Evolutionary conservation across 1,140 invertebrate genomes (phyloP).

Genomic region (Hirudo medicinalis): DNA sequence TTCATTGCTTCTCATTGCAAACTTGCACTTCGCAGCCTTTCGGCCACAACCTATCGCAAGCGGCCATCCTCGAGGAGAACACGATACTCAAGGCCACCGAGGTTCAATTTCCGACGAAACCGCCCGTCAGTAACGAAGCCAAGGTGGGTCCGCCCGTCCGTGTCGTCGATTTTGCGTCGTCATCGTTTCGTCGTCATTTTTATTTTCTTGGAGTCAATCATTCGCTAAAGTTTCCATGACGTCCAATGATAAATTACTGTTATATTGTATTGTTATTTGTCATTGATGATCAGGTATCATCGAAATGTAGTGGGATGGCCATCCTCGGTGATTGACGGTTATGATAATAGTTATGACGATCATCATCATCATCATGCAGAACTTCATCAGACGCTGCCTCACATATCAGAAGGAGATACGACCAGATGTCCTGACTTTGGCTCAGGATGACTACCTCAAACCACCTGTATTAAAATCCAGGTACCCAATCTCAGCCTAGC

Average conservation of each 20-base stretch:
- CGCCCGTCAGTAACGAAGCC: slow-evolving; percentile 89
- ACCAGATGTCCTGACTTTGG: slow-evolving; percentile 87
- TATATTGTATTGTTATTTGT: too few species aligned
- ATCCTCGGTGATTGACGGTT: too few species aligned
- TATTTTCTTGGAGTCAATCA: too few species aligned
- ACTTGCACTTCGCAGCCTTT: slow-evolving; percentile 67
- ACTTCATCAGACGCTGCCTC: slow-evolving; percentile 90
- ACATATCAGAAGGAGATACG: slow-evolving; percentile 95
- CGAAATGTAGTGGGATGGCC: too few species aligned
- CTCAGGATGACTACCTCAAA: slow-evolving; percentile 90
- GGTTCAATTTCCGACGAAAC: slow-evolving; percentile 96
- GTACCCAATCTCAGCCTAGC: background rate
- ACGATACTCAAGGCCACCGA: slow-evolving; percentile 98
- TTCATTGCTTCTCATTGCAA: too few species aligned
- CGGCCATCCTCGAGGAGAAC: slow-evolving; percentile 97
- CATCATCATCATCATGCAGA: slow-evolving; percentile 48
- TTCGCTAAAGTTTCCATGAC: too few species aligned
- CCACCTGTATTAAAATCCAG: slow-evolving; percentile 33
- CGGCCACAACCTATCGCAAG: slow-evolving; percentile 97
- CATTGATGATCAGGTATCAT: too few species aligned
- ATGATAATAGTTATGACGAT: too few species aligned
- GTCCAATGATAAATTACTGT: too few species aligned
- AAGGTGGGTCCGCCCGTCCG: slow-evolving; percentile 55
- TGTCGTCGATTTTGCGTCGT: background rate
- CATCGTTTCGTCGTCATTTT: too few species aligned